A percentile compares a stretch with the other conserved stretches of the same genome.
These are phyloP conservation scores for human (Homo sapiens) DNA, from an alignment of 2,113 vertebrate genomes.

Conservation along the genomic window DNA sequence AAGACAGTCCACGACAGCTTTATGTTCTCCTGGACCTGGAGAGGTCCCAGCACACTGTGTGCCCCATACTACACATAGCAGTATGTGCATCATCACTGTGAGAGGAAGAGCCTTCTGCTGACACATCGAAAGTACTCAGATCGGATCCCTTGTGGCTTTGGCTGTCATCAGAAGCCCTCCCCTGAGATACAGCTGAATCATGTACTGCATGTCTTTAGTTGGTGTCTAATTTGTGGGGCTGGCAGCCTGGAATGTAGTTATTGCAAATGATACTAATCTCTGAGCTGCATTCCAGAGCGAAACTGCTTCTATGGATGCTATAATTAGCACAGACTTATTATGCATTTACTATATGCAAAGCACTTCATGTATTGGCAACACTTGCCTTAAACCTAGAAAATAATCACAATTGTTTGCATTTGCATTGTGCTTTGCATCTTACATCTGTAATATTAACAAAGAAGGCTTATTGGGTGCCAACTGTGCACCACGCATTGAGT, in stretches of 20 bases:
- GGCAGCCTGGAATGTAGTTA: slow-evolving; percentile 53
- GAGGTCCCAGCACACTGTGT: accelerated
- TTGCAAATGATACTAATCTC: slow-evolving; percentile 62
- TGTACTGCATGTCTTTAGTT: not conserved
- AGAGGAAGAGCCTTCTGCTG: slow-evolving; percentile 35
- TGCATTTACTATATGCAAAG: not conserved
- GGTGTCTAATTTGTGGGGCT: slow-evolving; percentile 54
- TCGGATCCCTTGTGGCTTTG: slow-evolving; percentile 26
- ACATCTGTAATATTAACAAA: not conserved
- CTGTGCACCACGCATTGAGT: not conserved
- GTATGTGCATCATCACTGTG: not conserved
- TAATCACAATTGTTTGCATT: not conserved
- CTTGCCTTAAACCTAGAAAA: slow-evolving; percentile 13
- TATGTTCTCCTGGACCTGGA: not conserved
- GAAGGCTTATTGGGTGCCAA: not conserved
- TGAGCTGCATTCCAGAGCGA: slow-evolving; percentile 39
- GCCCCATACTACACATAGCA: not conserved
- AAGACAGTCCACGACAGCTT: not conserved
- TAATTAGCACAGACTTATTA: slow-evolving; percentile 51
- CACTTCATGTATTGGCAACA: not conserved
- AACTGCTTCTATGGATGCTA: not conserved
- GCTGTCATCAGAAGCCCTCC: slow-evolving; percentile 23
- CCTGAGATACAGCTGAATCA: slow-evolving; percentile 15
- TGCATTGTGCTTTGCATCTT: not conserved
- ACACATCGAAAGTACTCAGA: not conserved